Conservation (phyloP, 2,888 invertebrate genomes). For the Caradrina kadenii region DNA sequence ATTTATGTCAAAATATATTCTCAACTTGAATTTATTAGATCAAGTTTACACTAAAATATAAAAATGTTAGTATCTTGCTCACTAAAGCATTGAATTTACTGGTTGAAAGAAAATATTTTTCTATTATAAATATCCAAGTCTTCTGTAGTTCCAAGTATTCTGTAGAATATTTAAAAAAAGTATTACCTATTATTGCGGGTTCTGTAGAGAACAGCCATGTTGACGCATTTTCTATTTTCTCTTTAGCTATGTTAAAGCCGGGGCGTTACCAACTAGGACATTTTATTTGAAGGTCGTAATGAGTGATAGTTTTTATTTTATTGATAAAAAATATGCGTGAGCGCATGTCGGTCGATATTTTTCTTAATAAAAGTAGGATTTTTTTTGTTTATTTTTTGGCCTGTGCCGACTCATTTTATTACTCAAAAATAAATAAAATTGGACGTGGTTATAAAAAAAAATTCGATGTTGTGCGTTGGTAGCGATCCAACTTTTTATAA, state of each 20-base stretch:
- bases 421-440: background rate
- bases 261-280: conserved; percentile 9
- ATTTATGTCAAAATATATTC: conserved; percentile 37
- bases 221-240: conserved; percentile 41
- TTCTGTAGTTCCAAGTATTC: conserved; percentile 44
- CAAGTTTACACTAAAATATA: conserved; percentile 33
- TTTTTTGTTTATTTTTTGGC: background rate
- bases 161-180: conserved; percentile 41
- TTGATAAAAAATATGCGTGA: background rate
- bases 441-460: background rate
- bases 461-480: background rate
- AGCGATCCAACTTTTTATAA: background rate
- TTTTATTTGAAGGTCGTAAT: background rate
- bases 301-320: background rate
- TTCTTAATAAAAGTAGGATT: background rate
- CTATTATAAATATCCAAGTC: conserved; percentile 43
- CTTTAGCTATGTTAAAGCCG: background rate
- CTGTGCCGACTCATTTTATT: background rate
- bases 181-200: conserved; percentile 37
- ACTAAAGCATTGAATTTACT: conserved; percentile 31
- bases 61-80: conserved; percentile 41
- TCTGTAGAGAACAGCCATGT: conserved; percentile 21
- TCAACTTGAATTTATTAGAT: conserved; percentile 54
- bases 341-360: background rate
- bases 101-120: conserved; percentile 34